Evolutionary conservation across 2,888 invertebrate genomes (phyloP), one percentile per base, ranked within the genome.

Genomic region (Netelia melanura): DNA sequence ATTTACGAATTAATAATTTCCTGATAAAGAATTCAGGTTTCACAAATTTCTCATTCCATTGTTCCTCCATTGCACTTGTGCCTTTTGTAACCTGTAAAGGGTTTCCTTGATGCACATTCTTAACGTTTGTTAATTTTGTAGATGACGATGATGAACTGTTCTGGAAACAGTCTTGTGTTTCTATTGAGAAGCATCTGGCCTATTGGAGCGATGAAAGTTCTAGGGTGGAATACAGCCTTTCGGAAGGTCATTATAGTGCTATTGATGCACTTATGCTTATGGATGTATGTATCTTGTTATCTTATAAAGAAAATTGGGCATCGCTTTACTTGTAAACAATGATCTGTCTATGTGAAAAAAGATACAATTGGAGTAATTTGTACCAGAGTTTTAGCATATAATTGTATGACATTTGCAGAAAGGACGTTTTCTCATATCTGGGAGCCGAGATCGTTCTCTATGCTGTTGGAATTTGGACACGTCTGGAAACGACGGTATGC

Each of bases 121-220:
- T 6, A 65, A 44, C 44, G 54, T 56, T 43, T 30, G 21, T 72
- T 70, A 64, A 9, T 61, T 81, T 90, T 90, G n/a, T 58, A 93
- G 93, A 82, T 11, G 93, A 95, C 62, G 93, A 94, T 38, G 92
- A 93, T 74, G 94, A 94, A 80, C 88, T 95, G 21, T 94, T 95
- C 89, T 96, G 95, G 95, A 95, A 95, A 89, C 93, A 94, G 68
- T 94, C 96, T 0, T 96, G 96, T 92, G 94, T 96, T 62, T 95
- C 95, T 85, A 94, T 96, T 91, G 96, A 96, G 90, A 94, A 95
- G 81, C 95, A 96, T 87, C 93, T 93, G 86, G 93, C 94, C 68
- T 94, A 95, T 86, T 96, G 96, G 96, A 93, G 6, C 92, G 95
- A 91, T 91, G 52, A 83, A 68, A 91, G 94, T 48, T 93, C 94